A percentile compares a stretch with the other conserved stretches of the same genome.
Evolutionary conservation across 2,113 vertebrate genomes (phyloP).

Genomic region (Ariopsis seemanni): DNA sequence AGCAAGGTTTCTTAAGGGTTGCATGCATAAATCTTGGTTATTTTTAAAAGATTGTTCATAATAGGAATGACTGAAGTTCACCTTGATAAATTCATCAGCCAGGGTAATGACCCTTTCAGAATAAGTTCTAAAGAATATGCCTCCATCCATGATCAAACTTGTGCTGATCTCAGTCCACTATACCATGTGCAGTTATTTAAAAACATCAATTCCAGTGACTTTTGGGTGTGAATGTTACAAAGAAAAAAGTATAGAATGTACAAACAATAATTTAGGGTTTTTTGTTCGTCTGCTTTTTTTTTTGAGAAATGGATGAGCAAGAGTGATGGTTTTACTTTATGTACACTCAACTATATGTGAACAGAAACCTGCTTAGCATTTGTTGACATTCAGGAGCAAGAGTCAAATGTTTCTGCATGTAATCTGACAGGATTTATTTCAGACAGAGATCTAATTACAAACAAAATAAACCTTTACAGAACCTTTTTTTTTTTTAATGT

Average conservation of each 20-base stretch:
- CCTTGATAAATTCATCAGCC: conserved; percentile 52
- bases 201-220: conserved; percentile 42
- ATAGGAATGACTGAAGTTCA: conserved; percentile 50
- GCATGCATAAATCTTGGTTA: conserved; percentile 53
- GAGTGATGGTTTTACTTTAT: background rate
- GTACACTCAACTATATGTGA: too few species aligned
- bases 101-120: conserved; percentile 43
- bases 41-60: conserved; percentile 55
- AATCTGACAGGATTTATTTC: background rate
- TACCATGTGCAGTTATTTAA: conserved; percentile 25
- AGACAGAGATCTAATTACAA: background rate
- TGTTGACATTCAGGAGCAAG: background rate
- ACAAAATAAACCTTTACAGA: background rate
- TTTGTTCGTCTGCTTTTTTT: background rate
- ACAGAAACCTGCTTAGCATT: background rate
- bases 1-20: conserved; percentile 48
- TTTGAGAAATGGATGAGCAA: background rate
- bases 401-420: background rate
- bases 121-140: conserved; percentile 37
- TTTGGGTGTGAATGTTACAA: background rate
- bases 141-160: background rate
- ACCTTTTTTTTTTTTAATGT: background rate
- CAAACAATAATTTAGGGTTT: background rate
- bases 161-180: background rate
- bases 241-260: background rate